Base-by-base conservation (phyloP, 2,797 vertebrate genomes). In the Pipistrellus pygmaeus region DNA sequence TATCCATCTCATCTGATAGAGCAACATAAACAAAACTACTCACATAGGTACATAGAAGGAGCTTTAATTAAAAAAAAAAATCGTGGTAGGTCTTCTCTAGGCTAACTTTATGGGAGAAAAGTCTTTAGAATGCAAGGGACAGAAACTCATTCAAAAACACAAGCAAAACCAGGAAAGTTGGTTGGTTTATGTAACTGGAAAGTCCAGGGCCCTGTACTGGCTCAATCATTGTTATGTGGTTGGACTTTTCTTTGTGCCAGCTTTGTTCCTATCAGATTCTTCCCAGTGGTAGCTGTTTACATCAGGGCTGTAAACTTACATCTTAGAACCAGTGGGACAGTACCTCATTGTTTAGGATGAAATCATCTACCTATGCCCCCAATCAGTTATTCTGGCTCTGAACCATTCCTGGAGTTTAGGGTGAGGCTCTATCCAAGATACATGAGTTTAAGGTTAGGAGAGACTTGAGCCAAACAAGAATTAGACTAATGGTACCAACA, bases 121-220 rank as follows among this genome's bases (percentile, higher is more conserved):
- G 62, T 90, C n/a, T 85, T 94, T 75, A 85, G 57, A 46, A 6
- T 91, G 10, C 15, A 85, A 69, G 48, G 72, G 32, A 85, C 25
- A 73, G 71, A 91, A 95, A 95, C 8, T 48, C 30, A 76, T 13
- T 83, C 20, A 88, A 53, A 90, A 86, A 48, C 17, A 44, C 7
- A 55, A 55, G 53, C 53, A 82, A 72, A 68, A 80, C 25, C 13
- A n/a, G 53, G 15, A 64, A 83, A 80, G 60, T 9, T 30, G 60
- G 38, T 44, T 66, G 46, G 18, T 83, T 86, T 14, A 2, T 44
- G 3, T 55, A 60, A 69, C 25, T 51, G 32, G 25, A 38, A 95
- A 53, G 11, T 27, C 57, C 44, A 71, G 68, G 44, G 18, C 90
- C 25, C 0, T 5, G 6, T 11, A 41, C 4, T 51, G 85, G 20